phyloP scores from a whole-genome alignment of 2,797 vertebrate genomes.

The Melanogrammus aeglefinus region DNA sequence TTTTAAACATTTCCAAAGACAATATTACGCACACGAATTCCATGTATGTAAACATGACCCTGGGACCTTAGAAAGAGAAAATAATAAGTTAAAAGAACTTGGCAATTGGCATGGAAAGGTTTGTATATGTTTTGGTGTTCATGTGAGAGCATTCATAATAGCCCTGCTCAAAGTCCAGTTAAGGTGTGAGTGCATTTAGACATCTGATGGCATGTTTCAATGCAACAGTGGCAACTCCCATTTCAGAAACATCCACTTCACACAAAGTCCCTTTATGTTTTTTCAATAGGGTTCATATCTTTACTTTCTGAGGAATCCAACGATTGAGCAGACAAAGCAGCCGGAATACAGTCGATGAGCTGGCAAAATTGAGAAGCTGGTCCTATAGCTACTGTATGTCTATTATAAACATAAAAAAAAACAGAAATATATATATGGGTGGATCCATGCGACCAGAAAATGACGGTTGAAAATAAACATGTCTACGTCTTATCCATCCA shows the following conservation, averaged over 20 bases:
- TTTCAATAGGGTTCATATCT: slow-evolving; percentile 86
- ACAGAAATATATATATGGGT: slow-evolving; percentile 57
- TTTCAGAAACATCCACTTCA: slow-evolving; percentile 34
- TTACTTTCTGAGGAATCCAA: slow-evolving; percentile 78
- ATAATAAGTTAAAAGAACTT: slow-evolving; percentile 45
- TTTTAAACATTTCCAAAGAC: slow-evolving; percentile 34
- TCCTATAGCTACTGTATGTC: slow-evolving; percentile 46
- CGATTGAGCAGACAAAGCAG: slow-evolving; percentile 69
- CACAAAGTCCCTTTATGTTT: slow-evolving; percentile 59
- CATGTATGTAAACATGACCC: slow-evolving; percentile 4
- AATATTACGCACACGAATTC: slow-evolving; percentile 20
- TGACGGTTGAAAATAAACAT: slow-evolving; percentile 39
- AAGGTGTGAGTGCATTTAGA: slow-evolving; percentile 29
- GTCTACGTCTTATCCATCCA: slow-evolving; percentile 37
- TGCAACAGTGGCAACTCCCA: slow-evolving; percentile 40
- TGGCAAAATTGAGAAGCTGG: slow-evolving; percentile 56
- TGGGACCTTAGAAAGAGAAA: slow-evolving; percentile 28
- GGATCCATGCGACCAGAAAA: slow-evolving; percentile 66
- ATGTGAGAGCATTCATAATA: slow-evolving; percentile 26
- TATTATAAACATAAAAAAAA: slow-evolving; percentile 48
- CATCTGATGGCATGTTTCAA: not conserved
- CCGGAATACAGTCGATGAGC: slow-evolving; percentile 61
- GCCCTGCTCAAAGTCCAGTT: slow-evolving; percentile 32
- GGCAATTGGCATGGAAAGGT: slow-evolving; percentile 44
- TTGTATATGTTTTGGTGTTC: slow-evolving; percentile 34